Base-by-base conservation (phyloP, 2,797 vertebrate species). In the Arnoldichthys spilopterus region DNA sequence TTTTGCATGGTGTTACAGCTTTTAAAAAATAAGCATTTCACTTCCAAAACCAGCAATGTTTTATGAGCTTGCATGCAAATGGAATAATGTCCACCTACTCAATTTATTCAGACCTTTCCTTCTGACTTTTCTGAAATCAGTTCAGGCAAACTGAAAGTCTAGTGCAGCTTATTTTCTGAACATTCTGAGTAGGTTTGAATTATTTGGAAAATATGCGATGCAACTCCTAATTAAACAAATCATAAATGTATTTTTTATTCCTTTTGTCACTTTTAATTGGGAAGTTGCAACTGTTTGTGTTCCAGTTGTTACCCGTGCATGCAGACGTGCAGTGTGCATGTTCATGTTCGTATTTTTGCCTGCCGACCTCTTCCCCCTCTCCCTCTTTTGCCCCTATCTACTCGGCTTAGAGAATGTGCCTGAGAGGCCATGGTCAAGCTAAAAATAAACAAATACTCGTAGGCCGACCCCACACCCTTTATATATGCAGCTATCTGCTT, bases 391-490 rank as follows among this genome's bases (percentile, higher is more conserved):
- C 37, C 37, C 56, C 56, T 72, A 28, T 80, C 49, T 54, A 54
- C 67, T 61, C 66, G 61, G 45, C 71, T 67, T 34, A 81, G 61
- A 81, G 80, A 82, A 84, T 82, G 78, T 82, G 67, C 59, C 82
- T 74, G 82, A 80, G 30, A 12, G 56, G 56, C 74, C 80, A 83
- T 51, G 70, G 79, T 74, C 58, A 69, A 64, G 49, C 80, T 86
- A 86, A 84, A 86, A 86, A 86, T 85, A 85, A 73, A 32, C 79
- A 59, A 83, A 84, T 67, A 82, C 84, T 80, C 74, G 5, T 73
- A 75, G 77, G 68, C 58, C 53, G 56, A 84, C 80, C 77, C 77
- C 18, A 59, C 84, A 86, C 80, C 82, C 80, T 86, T 86, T 82
- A 62, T 82, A 80, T 77, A 64, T 79, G 64, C 45, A 37, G 79